Percentiles rank a stretch among this genome's conserved stretches.
Evolutionary conservation across 2,797 vertebrate species (phyloP).

Genomic region (Sandelia bainsii): DNA sequence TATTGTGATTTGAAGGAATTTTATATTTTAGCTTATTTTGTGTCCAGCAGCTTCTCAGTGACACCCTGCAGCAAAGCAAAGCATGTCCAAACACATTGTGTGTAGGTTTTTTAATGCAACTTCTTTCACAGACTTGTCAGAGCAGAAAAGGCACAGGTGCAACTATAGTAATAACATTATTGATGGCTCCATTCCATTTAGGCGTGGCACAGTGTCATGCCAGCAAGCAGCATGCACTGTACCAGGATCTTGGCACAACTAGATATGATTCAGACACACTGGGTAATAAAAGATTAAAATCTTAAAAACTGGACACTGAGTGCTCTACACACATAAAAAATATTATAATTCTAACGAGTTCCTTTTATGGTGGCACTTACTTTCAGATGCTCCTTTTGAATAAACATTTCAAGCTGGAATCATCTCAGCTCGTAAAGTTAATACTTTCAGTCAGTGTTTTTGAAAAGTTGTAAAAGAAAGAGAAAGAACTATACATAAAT

Average conservation of each 20-base stretch:
- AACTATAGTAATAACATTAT: slow-evolving; percentile 10
- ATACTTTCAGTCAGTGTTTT: slow-evolving; percentile 10
- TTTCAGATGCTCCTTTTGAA: slow-evolving; percentile 16
- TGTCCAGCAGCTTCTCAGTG: slow-evolving; percentile 19
- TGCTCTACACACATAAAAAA: slow-evolving; percentile 6
- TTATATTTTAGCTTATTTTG: not conserved
- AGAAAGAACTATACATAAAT: not conserved
- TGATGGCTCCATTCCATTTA: slow-evolving; percentile 27
- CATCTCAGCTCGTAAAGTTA: not conserved
- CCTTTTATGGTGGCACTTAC: slow-evolving; percentile 19
- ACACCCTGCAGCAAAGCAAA: slow-evolving; percentile 26
- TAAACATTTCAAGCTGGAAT: slow-evolving; percentile 21
- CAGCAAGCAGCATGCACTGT: slow-evolving; percentile 1
- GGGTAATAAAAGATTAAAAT: not conserved
- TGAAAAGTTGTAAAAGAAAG: not conserved
- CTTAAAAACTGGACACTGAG: not conserved
- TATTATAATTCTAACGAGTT: slow-evolving; percentile 21
- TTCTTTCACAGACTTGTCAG: slow-evolving; percentile 21
- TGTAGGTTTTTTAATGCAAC: not conserved
- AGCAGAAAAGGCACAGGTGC: slow-evolving; percentile 38
- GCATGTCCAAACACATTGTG: not conserved
- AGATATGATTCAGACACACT: not conserved
- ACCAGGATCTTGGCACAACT: slow-evolving; percentile 2
- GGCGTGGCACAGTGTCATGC: slow-evolving; percentile 34
- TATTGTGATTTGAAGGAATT: not conserved